Conservation (phyloP, 2,797 vertebrate species). For the Argya squamiceps region DNA sequence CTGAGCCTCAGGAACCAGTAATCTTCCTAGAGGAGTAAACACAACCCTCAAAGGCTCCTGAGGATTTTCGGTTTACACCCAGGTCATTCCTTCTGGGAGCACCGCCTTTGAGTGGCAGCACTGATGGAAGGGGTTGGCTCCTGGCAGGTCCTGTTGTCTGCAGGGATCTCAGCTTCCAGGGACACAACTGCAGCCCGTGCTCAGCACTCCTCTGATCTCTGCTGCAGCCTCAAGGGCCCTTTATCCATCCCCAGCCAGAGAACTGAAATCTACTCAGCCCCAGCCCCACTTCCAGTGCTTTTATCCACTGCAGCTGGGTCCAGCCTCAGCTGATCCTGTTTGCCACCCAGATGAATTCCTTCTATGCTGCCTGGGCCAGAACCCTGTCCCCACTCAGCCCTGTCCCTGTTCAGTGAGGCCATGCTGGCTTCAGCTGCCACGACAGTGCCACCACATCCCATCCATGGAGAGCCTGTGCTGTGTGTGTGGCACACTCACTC, state of each 20-base stretch:
- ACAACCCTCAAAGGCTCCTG: neutral
- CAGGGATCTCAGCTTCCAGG: neutral
- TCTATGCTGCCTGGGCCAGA: neutral
- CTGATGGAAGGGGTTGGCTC: neutral
- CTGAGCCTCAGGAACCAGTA: neutral
- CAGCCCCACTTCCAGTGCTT: neutral
- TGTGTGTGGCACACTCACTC: rapidly evolving
- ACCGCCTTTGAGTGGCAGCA: rapidly evolving
- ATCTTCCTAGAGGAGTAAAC: neutral
- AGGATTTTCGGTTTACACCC: neutral
- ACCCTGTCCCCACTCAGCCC: rapidly evolving
- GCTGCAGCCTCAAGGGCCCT: rapidly evolving
- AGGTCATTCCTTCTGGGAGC: neutral
- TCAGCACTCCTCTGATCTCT: neutral
- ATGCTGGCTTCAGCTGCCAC: rapidly evolving
- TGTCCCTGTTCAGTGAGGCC: rapidly evolving
- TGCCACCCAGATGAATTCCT: neutral
- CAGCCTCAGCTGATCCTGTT: neutral
- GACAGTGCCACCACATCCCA: rapidly evolving
- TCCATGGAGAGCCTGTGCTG: rapidly evolving
- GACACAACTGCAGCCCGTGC: rapidly evolving
- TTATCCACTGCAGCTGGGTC: neutral
- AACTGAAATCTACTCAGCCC: rapidly evolving
- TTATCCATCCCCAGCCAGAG: neutral
- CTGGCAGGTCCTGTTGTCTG: neutral